These are phyloP conservation scores for Marcusenius ussheri DNA, from an alignment of 2,113 vertebrate genomes.

Conservation along the genomic window DNA sequence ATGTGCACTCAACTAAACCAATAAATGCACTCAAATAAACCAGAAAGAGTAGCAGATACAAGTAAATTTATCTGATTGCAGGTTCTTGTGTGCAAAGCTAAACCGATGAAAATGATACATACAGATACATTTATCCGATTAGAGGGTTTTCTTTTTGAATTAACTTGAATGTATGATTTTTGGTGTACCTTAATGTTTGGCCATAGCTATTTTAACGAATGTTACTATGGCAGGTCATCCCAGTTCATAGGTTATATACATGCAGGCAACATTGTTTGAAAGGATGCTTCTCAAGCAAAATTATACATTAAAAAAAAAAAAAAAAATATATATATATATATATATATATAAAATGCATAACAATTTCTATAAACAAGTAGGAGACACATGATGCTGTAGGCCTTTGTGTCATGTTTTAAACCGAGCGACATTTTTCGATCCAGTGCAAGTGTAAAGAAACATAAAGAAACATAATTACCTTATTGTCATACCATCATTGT, in stretches of 20 bases:
- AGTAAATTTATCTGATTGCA: background rate
- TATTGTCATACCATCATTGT: background rate
- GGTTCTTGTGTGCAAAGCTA: background rate
- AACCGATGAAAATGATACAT: background rate
- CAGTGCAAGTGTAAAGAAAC: background rate
- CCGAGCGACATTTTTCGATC: background rate
- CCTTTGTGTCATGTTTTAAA: background rate
- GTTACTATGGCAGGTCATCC: background rate
- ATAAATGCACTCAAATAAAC: background rate
- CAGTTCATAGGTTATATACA: background rate
- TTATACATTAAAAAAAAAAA: background rate
- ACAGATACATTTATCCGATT: background rate
- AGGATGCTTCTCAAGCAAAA: background rate
- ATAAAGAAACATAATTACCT: background rate
- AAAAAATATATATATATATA: too few species aligned
- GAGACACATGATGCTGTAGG: background rate
- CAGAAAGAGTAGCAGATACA: background rate
- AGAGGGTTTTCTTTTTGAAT: background rate
- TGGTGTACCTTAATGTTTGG: background rate
- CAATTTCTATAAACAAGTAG: background rate
- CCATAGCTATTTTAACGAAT: background rate
- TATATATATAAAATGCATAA: background rate
- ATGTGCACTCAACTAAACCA: background rate
- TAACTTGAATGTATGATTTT: background rate
- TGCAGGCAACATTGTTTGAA: background rate